Conservation (phyloP, 2,797 vertebrate genomes). For the Microchirus variegatus region DNA sequence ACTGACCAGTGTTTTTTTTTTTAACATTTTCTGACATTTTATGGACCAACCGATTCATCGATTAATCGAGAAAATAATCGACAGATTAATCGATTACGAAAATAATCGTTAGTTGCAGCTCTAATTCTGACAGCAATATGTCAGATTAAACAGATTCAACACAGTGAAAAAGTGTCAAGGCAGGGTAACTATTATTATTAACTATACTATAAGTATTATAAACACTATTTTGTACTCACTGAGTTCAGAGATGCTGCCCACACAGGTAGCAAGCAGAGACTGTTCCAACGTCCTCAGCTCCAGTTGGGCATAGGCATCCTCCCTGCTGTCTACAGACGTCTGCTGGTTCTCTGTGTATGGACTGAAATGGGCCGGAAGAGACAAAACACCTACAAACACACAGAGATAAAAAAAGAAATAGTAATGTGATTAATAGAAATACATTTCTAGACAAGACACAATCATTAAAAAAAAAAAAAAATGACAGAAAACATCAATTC, state of each 20-base stretch:
- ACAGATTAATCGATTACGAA: too few relatives aligned
- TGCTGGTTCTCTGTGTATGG: constrained; percentile 91
- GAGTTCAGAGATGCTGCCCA: constrained; percentile 97
- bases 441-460: not conserved
- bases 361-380: constrained; percentile 95
- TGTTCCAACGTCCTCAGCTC: constrained; percentile 97
- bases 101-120: too few relatives aligned
- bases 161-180: not conserved
- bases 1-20: too few relatives aligned
- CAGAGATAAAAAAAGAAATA: constrained; percentile 29
- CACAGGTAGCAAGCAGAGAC: constrained; percentile 94
- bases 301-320: constrained; percentile 94
- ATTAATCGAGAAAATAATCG: too few relatives aligned
- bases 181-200: too few relatives aligned
- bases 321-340: constrained; percentile 84
- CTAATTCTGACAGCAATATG: too few relatives aligned
- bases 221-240: constrained; percentile 84
- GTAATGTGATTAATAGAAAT: constrained; percentile 16
- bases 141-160: too few relatives aligned
- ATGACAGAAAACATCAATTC: not conserved
- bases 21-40: too few relatives aligned
- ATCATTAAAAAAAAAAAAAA: not conserved
- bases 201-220: too few relatives aligned
- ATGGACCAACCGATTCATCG: too few relatives aligned
- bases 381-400: constrained; percentile 87